Evolutionary conservation across 2,113 vertebrate species (phyloP).

Genomic region (Anguilla rostrata): DNA sequence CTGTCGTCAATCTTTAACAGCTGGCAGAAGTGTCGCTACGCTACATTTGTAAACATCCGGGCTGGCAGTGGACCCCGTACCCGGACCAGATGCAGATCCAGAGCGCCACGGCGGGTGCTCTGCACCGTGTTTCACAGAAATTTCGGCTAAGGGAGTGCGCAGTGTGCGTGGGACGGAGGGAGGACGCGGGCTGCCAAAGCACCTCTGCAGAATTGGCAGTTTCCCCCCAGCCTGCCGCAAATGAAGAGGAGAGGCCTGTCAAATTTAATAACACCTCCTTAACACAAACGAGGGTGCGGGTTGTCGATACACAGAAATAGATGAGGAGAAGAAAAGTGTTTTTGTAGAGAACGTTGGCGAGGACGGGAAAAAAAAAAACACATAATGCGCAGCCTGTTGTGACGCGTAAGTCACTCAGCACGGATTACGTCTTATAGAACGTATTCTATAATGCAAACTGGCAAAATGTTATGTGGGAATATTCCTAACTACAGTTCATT

Average conservation of each 20-base stretch:
- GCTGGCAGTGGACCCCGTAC: no score
- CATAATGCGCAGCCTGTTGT: not conserved
- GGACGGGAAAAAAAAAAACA: not conserved
- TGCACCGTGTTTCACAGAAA: no score
- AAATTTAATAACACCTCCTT: not conserved
- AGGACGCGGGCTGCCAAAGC: not conserved
- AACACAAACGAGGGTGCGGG: not conserved
- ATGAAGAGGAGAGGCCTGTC: not conserved
- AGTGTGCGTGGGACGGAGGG: not conserved
- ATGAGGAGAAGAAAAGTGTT: not conserved
- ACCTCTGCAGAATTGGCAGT: not conserved
- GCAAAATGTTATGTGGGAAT: no score
- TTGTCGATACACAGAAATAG: not conserved
- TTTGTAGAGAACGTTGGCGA: not conserved
- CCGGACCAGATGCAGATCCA: no score
- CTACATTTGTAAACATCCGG: no score
- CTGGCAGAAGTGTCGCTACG: no score
- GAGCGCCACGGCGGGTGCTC: no score
- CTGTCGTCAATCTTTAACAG: no score
- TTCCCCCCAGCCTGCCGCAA: not conserved
- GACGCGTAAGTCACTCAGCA: not conserved
- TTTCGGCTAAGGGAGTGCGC: not conserved
- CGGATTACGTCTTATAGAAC: no score
- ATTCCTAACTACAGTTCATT: no score
- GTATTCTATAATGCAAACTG: no score